These are phyloP conservation scores for Coleophora deauratella DNA, from an alignment of 2,888 invertebrate genomes.

Conservation along the genomic window DNA sequence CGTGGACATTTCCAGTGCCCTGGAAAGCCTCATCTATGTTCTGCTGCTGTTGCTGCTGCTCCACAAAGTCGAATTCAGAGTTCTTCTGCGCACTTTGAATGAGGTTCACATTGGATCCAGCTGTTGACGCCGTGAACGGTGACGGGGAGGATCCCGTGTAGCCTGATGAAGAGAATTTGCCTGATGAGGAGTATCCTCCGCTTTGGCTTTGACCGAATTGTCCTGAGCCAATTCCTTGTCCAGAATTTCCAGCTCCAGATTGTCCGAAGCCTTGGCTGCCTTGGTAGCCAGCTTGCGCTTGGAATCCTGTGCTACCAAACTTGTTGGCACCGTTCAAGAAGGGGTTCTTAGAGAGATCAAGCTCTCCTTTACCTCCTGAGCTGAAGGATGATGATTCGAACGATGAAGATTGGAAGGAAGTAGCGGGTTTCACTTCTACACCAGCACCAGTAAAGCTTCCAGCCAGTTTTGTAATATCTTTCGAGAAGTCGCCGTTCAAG, in stretches of 20 bases:
- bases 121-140: conserved; percentile 43
- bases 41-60: conserved; percentile 48
- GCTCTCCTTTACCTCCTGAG: conserved; percentile 35
- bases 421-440: conserved; percentile 6
- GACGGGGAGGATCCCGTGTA: conserved; percentile 54
- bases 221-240: conserved; percentile 3
- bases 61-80: conserved; percentile 43
- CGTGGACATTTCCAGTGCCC: conserved; percentile 44
- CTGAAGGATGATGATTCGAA: conserved; percentile 44
- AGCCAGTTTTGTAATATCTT: conserved; percentile 34
- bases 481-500: conserved; percentile 44
- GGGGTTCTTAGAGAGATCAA: conserved; percentile 47
- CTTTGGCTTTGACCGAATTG: conserved; percentile 13
- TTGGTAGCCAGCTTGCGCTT: conserved; percentile 14
- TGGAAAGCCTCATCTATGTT: conserved; percentile 51
- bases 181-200: conserved; percentile 20
- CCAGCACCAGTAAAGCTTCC: conserved; percentile 15
- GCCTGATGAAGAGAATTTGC: conserved; percentile 34
- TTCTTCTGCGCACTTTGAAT: conserved; percentile 48
- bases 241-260: conserved; percentile 6
- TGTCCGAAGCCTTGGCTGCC: conserved; percentile 11
- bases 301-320: conserved; percentile 17
- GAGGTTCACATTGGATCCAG: conserved; percentile 46
- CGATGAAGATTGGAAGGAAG: conserved; percentile 31
- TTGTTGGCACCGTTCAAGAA: conserved; percentile 38